Conservation (phyloP, 30 jellyfish, hydroid and myxozoan genomes). For the Nemopilema nomurai region DNA sequence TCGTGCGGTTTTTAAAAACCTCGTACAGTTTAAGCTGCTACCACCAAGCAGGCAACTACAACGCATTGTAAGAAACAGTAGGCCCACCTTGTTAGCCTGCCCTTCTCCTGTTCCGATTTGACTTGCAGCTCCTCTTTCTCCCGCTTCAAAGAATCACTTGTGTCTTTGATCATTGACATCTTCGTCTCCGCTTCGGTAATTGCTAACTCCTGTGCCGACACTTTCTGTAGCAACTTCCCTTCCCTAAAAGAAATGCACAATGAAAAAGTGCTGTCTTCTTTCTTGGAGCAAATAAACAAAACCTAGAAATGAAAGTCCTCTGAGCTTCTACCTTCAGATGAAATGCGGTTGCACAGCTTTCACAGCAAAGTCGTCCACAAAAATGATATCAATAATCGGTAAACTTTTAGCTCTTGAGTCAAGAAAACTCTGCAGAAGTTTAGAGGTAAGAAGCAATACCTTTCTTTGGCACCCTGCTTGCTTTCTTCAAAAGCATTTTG, state of each 20-base stretch:
- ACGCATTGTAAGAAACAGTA: neutral
- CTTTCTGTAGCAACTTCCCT: neutral
- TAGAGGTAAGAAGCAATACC: slow-evolving; percentile 12
- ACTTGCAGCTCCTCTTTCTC: slow-evolving; percentile 29
- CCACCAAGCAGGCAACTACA: no score
- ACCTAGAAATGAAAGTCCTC: neutral
- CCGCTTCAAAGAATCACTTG: neutral
- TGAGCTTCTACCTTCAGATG: neutral
- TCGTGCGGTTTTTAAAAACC: no score
- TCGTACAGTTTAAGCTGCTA: no score
- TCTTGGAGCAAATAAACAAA: neutral
- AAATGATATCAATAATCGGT: no score
- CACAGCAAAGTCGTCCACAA: no score
- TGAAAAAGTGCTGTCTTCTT: neutral
- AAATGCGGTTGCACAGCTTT: no score
- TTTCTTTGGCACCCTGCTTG: slow-evolving; percentile 16
- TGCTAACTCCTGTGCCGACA: neutral
- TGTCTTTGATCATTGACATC: slow-evolving; percentile 8
- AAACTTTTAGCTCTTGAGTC: no score
- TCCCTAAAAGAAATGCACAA: slow-evolving; percentile 9
- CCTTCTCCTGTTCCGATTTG: slow-evolving; percentile 9
- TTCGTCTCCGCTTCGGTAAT: slow-evolving; percentile 6
- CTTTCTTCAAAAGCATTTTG: neutral
- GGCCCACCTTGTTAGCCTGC: slow-evolving; percentile 15
- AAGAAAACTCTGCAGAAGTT: no score